Percentiles rank a stretch among this genome's conserved stretches.
Conservation (phyloP, 2,888 invertebrate species). For the Melipona bicolor region DNA sequence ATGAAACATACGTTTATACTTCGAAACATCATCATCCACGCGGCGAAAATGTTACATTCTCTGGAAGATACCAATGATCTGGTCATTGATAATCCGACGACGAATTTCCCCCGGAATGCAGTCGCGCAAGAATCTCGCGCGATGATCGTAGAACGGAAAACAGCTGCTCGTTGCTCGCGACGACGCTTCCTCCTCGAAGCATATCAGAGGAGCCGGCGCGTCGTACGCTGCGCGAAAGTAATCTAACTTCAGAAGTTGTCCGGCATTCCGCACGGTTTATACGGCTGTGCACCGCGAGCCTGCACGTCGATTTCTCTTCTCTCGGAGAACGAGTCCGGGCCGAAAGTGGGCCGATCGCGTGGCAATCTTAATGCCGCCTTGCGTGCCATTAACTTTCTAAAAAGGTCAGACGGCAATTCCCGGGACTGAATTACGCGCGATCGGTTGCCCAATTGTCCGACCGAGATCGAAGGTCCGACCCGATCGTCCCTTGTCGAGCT, state of each 20-base stretch:
- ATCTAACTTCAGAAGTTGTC: conserved; percentile 70
- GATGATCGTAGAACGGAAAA: background rate
- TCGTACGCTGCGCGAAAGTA: conserved; percentile 66
- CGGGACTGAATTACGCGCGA: background rate
- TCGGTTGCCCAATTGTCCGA: background rate
- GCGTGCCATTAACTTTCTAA: conserved; percentile 70
- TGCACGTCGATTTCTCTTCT: conserved; percentile 72
- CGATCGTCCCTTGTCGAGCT: background rate
- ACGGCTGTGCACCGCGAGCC: conserved; percentile 11
- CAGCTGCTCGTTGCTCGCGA: background rate
- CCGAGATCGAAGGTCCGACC: background rate
- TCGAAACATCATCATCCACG: no score
- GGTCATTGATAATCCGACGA: background rate
- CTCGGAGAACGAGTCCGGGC: conserved; percentile 39
- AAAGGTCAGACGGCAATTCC: conserved; percentile 57
- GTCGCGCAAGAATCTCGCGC: no score
- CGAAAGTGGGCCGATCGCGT: conserved; percentile 79
- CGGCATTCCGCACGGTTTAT: conserved; percentile 45
- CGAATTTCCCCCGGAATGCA: background rate
- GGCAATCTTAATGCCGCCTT: conserved; percentile 71
- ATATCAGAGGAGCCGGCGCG: conserved; percentile 5
- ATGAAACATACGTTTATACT: no score
- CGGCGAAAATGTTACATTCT: no score
- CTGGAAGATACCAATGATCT: no score
- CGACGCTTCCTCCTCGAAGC: background rate